Percentiles rank a stretch among this genome's conserved stretches.
phyloP scores from a whole-genome alignment of 2,888 invertebrate species.

The Dynastes hyllus region DNA sequence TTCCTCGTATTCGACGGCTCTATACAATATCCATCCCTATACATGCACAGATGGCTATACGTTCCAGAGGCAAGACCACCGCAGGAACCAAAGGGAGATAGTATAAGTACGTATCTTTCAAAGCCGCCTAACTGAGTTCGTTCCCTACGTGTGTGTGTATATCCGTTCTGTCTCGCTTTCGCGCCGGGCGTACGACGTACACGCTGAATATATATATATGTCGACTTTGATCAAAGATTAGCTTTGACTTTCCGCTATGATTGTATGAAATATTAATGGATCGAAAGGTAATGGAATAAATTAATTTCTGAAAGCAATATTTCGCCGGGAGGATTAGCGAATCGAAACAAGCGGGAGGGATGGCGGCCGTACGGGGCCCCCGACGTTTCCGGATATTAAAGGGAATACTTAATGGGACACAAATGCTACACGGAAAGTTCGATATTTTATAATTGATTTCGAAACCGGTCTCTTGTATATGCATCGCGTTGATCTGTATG shows the following conservation, averaged over 20 bases:
- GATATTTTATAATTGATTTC: constrained; percentile 67
- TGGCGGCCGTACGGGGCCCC: constrained; percentile 56
- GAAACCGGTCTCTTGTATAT: constrained; percentile 30
- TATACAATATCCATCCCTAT: too few relatives aligned
- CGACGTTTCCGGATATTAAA: constrained; percentile 70
- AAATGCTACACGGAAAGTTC: constrained; percentile 59
- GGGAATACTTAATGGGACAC: constrained; percentile 72
- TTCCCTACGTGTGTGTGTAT: background rate
- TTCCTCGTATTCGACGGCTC: too few relatives aligned
- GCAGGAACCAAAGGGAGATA: background rate
- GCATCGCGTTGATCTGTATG: constrained; percentile 1
- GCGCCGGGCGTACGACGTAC: constrained; percentile 51
- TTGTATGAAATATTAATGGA: constrained; percentile 74
- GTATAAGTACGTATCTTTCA: background rate
- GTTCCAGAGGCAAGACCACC: too few relatives aligned
- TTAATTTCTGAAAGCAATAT: constrained; percentile 73
- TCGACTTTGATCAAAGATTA: constrained; percentile 70
- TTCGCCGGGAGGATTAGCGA: constrained; percentile 50
- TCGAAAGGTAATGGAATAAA: constrained; percentile 75
- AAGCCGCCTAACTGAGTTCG: background rate
- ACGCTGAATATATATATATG: constrained; percentile 50
- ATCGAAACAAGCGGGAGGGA: constrained; percentile 41
- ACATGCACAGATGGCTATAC: too few relatives aligned
- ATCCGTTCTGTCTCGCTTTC: constrained; percentile 1
- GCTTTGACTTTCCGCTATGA: constrained; percentile 69